These are phyloP conservation scores for Myotis brandtii DNA, from an alignment of 2,113 vertebrate species.

Conservation along the genomic window DNA sequence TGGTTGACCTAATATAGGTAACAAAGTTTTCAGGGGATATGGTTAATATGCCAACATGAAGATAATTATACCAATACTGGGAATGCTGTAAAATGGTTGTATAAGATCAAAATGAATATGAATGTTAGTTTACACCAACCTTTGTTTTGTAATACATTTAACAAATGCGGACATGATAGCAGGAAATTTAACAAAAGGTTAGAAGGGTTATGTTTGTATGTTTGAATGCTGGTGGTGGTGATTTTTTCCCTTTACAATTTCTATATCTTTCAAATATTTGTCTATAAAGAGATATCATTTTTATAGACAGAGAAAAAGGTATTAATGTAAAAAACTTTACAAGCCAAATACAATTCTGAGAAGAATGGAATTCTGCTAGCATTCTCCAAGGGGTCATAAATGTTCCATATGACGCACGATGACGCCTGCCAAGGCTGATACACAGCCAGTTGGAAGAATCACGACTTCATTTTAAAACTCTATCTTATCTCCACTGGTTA, in stretches of 20 bases:
- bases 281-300: constrained; percentile 33
- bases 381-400: constrained; percentile 4
- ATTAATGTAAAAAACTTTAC: constrained; percentile 45
- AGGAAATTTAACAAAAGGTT: constrained; percentile 12
- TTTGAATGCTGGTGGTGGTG: not conserved
- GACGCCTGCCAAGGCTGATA: constrained; percentile 26
- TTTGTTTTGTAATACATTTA: constrained; percentile 8
- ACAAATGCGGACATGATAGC: not conserved
- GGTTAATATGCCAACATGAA: constrained; percentile 19
- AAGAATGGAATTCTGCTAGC: not conserved
- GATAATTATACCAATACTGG: not conserved
- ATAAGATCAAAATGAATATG: constrained; percentile 10
- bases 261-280: constrained; percentile 43
- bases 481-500: constrained; percentile 44
- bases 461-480: constrained; percentile 70
- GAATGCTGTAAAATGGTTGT: not conserved
- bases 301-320: constrained; percentile 43
- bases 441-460: not conserved
- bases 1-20: not conserved
- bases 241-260: not conserved
- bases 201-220: not conserved
- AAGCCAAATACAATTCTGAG: constrained; percentile 48
- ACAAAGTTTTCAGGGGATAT: not conserved
- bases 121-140: not conserved
- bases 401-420: not conserved